A percentile compares a stretch with the other conserved stretches of the same genome.
Conservation (phyloP, 2,888 invertebrate genomes). For the Lycophotia porphyrea region DNA sequence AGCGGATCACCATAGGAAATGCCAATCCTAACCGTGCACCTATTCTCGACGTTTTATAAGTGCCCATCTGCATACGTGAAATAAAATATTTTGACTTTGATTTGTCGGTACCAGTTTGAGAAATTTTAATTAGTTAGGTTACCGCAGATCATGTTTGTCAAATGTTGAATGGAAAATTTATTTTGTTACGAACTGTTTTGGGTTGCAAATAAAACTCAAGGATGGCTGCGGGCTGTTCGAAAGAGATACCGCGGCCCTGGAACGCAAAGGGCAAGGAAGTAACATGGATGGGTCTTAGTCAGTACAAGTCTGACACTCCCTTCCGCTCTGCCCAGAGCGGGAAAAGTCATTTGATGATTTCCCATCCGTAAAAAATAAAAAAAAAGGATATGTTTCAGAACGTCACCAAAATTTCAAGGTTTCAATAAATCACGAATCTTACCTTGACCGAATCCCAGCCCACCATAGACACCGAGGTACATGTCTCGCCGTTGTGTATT, state of each 20-base stretch:
- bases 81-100: not conserved
- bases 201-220: slow-evolving; percentile 4
- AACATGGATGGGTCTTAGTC: too few species aligned
- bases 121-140: not conserved
- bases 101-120: not conserved
- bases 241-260: too few species aligned
- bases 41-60: too few species aligned
- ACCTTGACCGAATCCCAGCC: slow-evolving; percentile 97
- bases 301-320: too few species aligned
- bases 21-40: too few species aligned
- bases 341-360: too few species aligned
- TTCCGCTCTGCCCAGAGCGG: too few species aligned
- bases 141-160: not conserved
- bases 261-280: too few species aligned
- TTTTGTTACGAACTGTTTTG: not conserved
- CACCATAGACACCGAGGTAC: slow-evolving; percentile 97
- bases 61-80: too few species aligned
- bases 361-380: too few species aligned
- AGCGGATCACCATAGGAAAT: too few species aligned
- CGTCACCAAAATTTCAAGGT: not conserved
- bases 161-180: not conserved
- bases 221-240: too few species aligned
- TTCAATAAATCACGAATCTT: slow-evolving; percentile 63
- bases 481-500: slow-evolving; percentile 92
- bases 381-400: not conserved